Conservation (phyloP, 2,797 vertebrate genomes). For the Enteromius argenteus region DNA sequence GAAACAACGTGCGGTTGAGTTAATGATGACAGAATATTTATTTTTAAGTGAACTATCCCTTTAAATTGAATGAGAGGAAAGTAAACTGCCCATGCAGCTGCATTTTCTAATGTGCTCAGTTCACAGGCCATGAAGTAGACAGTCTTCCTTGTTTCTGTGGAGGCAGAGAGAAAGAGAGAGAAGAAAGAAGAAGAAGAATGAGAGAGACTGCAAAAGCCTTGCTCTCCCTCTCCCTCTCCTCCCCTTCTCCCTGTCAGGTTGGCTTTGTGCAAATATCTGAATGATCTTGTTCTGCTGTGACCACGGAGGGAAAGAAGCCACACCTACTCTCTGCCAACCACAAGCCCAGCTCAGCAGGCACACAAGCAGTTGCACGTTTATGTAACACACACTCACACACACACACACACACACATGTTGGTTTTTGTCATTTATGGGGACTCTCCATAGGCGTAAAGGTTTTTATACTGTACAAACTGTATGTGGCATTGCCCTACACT, state of each 20-base stretch:
- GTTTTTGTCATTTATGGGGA: no score
- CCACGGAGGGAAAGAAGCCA: conserved; percentile 58
- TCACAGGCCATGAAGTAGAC: conserved; percentile 55
- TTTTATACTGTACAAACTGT: no score
- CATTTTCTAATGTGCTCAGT: conserved; percentile 59
- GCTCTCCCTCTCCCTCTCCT: conserved; percentile 9
- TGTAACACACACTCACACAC: conserved; percentile 45
- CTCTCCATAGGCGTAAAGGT: no score
- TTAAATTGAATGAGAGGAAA: conserved; percentile 22
- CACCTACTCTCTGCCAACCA: conserved; percentile 59
- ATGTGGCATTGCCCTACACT: no score
- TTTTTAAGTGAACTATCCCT: background rate
- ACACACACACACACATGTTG: conserved; percentile 4
- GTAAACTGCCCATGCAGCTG: conserved; percentile 56
- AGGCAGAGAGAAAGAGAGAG: conserved; percentile 26
- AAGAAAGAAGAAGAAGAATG: conserved; percentile 13
- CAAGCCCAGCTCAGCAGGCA: conserved; percentile 54
- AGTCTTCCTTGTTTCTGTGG: conserved; percentile 57
- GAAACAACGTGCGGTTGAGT: background rate
- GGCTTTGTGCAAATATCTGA: conserved; percentile 65
- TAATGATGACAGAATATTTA: background rate
- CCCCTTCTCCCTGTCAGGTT: conserved; percentile 54
- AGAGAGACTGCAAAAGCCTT: conserved; percentile 47
- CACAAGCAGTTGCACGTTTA: conserved; percentile 59
- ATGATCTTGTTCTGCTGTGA: conserved; percentile 61